Percentiles rank a stretch among this genome's conserved stretches.
These are phyloP conservation scores for Fistularia commersonii DNA, from an alignment of 2,797 vertebrate species.

Conservation along the genomic window DNA sequence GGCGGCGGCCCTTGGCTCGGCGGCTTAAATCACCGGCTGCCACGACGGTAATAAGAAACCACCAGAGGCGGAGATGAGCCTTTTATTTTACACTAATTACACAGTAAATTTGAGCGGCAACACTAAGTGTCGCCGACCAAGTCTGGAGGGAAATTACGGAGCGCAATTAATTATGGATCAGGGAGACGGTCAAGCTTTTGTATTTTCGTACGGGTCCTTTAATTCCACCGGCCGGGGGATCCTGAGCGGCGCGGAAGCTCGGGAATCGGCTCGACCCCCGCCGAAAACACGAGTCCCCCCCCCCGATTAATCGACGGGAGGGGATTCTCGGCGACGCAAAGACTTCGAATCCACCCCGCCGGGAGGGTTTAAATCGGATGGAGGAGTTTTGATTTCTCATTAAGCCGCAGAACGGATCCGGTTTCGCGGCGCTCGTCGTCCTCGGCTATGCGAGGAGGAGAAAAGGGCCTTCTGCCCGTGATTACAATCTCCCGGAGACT, in stretches of 20 bases:
- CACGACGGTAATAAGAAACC: constrained; percentile 48
- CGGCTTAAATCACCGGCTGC: constrained; percentile 36
- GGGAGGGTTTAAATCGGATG: constrained; percentile 14
- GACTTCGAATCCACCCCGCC: background rate
- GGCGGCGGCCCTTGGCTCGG: constrained; percentile 5
- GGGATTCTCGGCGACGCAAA: no score
- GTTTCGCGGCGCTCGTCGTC: constrained; percentile 15
- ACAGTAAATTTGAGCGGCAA: constrained; percentile 50
- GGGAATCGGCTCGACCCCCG: no score
- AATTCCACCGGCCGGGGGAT: constrained; percentile 11
- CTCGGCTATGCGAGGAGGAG: constrained; percentile 14
- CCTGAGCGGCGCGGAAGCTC: background rate
- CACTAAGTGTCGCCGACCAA: constrained; percentile 41
- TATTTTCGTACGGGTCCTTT: constrained; percentile 32
- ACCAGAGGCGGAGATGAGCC: constrained; percentile 32
- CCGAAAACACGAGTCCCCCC: no score
- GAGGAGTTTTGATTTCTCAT: constrained; percentile 29
- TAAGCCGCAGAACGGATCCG: constrained; percentile 10
- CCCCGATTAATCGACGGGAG: no score
- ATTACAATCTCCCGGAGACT: constrained; percentile 32
- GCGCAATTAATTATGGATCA: constrained; percentile 50
- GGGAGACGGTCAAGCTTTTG: constrained; percentile 42
- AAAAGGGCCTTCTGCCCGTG: constrained; percentile 4
- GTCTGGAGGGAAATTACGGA: constrained; percentile 63
- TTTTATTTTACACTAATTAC: constrained; percentile 61